Percentiles rank a stretch among this genome's conserved stretches.
These are phyloP conservation scores for Sanderia malayensis DNA, from an alignment of 30 jellyfish, hydroid and myxozoan genomes.

Conservation along the genomic window DNA sequence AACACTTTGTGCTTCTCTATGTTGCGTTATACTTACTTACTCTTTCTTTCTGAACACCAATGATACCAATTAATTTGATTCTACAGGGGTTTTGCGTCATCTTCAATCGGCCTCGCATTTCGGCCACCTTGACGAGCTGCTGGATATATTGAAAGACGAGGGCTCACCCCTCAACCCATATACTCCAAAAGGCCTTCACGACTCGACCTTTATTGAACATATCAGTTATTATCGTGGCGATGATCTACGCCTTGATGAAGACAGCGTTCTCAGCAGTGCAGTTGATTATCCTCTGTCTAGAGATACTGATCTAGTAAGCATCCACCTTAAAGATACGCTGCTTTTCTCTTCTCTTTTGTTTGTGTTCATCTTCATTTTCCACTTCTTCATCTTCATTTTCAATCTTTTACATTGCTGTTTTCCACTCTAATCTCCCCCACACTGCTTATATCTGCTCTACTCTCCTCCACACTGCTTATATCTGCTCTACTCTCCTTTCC, in stretches of 20 bases:
- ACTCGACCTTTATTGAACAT: conserved; percentile 12
- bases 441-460: too few species aligned
- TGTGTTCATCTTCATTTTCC: not conserved
- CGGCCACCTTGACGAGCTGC: conserved; percentile 30
- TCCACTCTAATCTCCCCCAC: not conserved
- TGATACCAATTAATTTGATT: too few species aligned
- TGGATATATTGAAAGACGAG: conserved; percentile 25
- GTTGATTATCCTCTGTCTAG: conserved; percentile 39
- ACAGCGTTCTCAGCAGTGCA: conserved; percentile 34
- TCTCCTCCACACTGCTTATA: too few species aligned
- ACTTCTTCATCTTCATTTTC: not conserved
- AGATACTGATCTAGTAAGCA: conserved; percentile 44
- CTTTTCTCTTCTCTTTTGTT: too few species aligned
- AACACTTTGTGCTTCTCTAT: too few species aligned
- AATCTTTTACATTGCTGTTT: not conserved
- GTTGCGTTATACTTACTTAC: too few species aligned
- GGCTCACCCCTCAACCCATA: conserved; percentile 31
- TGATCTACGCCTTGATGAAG: conserved; percentile 2
- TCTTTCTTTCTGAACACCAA: too few species aligned
- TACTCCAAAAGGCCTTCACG: not conserved
- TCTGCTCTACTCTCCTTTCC: too few species aligned
- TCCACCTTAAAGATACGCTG: too few species aligned
- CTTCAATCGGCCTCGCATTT: conserved; percentile 53
- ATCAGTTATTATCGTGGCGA: not conserved
- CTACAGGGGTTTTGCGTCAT: conserved; percentile 59